Percentiles rank a stretch among this genome's conserved stretches.
These are phyloP conservation scores for Smithornis capensis DNA, from an alignment of 2,113 vertebrate genomes.

Conservation along the genomic window DNA sequence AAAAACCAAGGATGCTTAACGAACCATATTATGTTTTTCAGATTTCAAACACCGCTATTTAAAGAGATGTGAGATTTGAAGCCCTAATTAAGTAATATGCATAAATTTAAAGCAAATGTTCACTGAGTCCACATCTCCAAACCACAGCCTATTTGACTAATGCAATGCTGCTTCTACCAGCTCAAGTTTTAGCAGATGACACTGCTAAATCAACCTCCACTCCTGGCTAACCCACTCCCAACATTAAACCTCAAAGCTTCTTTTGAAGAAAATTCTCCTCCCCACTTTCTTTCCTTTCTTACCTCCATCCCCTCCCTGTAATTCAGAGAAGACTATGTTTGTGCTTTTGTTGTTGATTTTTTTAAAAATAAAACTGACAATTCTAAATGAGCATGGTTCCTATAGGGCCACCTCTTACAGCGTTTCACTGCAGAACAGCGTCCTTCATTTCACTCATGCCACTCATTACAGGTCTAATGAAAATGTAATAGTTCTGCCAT, in stretches of 20 bases:
- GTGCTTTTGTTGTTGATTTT: not conserved
- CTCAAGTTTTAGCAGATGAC: not conserved
- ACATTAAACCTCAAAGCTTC: not conserved
- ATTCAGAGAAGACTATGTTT: not conserved
- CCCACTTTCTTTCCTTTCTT: not conserved
- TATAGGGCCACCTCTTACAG: not conserved
- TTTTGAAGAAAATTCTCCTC: conserved; percentile 26
- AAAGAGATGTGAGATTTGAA: conserved; percentile 40
- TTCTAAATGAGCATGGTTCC: not conserved
- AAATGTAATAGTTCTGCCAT: conserved; percentile 14
- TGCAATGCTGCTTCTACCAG: not conserved
- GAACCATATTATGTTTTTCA: not conserved
- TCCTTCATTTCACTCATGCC: not conserved
- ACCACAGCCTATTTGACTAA: conserved; percentile 34
- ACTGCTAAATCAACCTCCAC: too few relatives aligned
- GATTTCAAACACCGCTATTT: conserved; percentile 27
- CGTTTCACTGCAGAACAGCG: not conserved
- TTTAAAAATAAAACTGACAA: not conserved
- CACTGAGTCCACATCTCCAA: conserved; percentile 9
- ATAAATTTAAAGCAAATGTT: conserved; percentile 36
- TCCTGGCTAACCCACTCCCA: not conserved
- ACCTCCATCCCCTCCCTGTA: not conserved
- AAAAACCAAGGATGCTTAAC: conserved; percentile 4
- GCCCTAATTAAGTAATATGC: conserved; percentile 23
- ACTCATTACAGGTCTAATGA: conserved; percentile 2